Evolutionary conservation across 2,797 vertebrate species (phyloP), one percentile per base, ranked within the genome.

Genomic region (Leucoraja ocellata): DNA sequence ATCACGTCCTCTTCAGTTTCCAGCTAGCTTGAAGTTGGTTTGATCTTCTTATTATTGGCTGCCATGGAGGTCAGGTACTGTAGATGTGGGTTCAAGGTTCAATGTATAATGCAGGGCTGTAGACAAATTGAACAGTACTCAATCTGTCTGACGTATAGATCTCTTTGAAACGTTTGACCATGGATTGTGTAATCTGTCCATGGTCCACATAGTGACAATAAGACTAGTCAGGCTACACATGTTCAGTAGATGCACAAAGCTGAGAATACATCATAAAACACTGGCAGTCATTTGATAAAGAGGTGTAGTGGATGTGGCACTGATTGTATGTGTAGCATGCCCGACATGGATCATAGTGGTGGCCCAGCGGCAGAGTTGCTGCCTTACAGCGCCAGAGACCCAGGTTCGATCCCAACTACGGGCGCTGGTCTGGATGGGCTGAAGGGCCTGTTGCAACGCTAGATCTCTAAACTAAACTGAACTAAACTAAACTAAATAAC

Each of bases 41-140:
- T 65, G 0, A 93, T 80, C 94, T 93, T 86, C 94, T 94, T 95
- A 94, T 94, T 95, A 93, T 91, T 28, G 94, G 63, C 93, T 0
- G 79, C 58, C 93, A 94, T 79, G 93, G 94, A 95, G 94, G 94
- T 94, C 94, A 90, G 81, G 93, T 93, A 81, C n/a, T 93, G 93
- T 94, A 46, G 93, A 95, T 95, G 94, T 1, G 80, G 93, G 91
- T 94, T 79, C 76, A 94, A 54, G 93, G 94, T 94, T 94, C 4
- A 0, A 93, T 95, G 95, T 93, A 92, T 86, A 93, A 94, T 93
- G 76, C 93, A 94, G 93, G 94, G 76, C 93, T 90, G 78, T 94
- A 93, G 93, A 94, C 94, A 94, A 94, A 93, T 93, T 95, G 94
- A 95, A 94, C 94, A 65, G 93, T 71, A 94, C 10, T 23, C 93